phyloP scores from a whole-genome alignment of 2,888 invertebrate genomes.

The Panzeria rudis region DNA sequence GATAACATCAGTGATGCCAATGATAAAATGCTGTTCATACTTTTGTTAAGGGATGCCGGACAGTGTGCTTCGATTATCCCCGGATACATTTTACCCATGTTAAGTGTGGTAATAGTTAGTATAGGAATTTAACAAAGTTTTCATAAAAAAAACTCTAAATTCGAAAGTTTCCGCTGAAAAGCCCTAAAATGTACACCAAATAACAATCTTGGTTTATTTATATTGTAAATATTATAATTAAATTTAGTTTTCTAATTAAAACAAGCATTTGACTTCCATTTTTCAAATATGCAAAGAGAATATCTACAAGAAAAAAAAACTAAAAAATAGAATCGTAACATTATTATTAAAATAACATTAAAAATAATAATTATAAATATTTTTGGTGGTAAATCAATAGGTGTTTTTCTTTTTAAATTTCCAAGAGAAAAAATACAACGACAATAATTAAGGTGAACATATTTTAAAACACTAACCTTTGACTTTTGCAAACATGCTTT shows the following conservation, averaged over 20 bases:
- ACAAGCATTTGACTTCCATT: constrained; percentile 70
- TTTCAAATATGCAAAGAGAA: constrained; percentile 70
- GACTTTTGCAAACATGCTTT: background rate
- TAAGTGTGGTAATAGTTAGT: too few relatives aligned
- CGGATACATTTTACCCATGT: too few relatives aligned
- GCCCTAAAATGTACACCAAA: background rate
- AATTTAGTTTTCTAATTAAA: constrained; percentile 22
- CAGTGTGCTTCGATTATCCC: too few relatives aligned
- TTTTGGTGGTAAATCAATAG: constrained; percentile 53
- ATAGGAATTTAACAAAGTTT: too few relatives aligned
- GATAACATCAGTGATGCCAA: background rate
- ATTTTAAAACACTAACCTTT: constrained; percentile 39
- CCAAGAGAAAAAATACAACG: background rate
- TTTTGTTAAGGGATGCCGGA: too few relatives aligned
- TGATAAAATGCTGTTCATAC: background rate
- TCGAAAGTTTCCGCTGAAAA: constrained; percentile 16
- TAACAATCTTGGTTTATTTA: background rate
- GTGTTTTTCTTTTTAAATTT: constrained; percentile 22
- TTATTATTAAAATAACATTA: constrained; percentile 11
- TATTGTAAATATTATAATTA: constrained; percentile 43
- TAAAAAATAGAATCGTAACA: background rate
- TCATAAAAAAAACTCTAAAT: too few relatives aligned
- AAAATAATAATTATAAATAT: constrained; percentile 23
- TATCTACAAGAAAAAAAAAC: constrained; percentile 37
- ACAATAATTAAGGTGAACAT: constrained; percentile 23